phyloP scores from a whole-genome alignment of 2,113 vertebrate genomes.

The Tautogolabrus adspersus region DNA sequence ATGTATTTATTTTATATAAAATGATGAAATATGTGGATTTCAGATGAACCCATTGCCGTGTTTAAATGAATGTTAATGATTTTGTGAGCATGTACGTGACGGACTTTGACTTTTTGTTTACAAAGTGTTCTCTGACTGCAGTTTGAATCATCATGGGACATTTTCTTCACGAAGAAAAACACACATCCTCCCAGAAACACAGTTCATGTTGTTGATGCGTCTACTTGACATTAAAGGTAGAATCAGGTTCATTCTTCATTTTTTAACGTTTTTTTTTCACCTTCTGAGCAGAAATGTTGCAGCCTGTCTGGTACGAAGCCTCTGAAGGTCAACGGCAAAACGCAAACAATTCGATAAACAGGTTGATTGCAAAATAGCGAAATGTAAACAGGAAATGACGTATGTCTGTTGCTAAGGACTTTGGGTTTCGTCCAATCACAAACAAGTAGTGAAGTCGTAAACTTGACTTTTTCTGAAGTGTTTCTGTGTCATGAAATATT shows the following conservation, averaged over 20 bases:
- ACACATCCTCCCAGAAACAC: background rate
- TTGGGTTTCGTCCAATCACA: too few relatives aligned
- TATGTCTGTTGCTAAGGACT: too few relatives aligned
- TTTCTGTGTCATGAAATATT: too few relatives aligned
- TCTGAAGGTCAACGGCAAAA: too few relatives aligned
- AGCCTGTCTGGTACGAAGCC: background rate
- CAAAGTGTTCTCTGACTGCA: background rate
- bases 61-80: background rate
- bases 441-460: too few relatives aligned
- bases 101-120: background rate
- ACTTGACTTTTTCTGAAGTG: too few relatives aligned
- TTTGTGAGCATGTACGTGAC: too few relatives aligned
- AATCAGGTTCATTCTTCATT: background rate
- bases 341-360: too few relatives aligned
- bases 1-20: constrained; percentile 6
- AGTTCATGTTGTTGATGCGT: background rate
- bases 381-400: too few relatives aligned
- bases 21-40: background rate
- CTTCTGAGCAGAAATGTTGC: background rate
- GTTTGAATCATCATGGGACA: background rate
- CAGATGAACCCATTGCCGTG: too few relatives aligned
- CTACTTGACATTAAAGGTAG: background rate
- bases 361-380: too few relatives aligned
- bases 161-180: background rate
- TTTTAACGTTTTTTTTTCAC: background rate